Base-by-base conservation (phyloP, 2,113 vertebrate species). In the Sigmodon hispidus region DNA sequence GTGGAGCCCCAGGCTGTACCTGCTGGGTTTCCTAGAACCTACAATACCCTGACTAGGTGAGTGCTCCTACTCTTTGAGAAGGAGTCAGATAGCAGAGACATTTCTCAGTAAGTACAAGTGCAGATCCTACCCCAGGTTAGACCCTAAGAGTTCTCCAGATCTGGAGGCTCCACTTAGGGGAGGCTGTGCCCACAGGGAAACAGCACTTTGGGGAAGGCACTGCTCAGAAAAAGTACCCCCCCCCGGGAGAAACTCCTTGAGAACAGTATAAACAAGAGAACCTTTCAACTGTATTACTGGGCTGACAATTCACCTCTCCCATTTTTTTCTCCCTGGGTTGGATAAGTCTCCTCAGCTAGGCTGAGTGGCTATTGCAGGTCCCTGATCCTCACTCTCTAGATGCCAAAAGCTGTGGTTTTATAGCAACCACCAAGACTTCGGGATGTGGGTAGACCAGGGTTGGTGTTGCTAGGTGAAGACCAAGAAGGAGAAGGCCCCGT, bases 1-100 rank as follows among this genome's bases (percentile, higher is more conserved):
- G 55, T 0, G 6, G 16, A 88, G 52, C 45, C 65, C 65, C 6
- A 0, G 0, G 0, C 8, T 0, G 22, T 6, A 50, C 63, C 67
- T 21, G 16, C 34, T 45, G 21, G 24, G 72, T 72, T 73, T 45
- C 59, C 1, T 9, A 3, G 4, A 40, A 12, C 40, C 57, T 57
- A n/a, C 29, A 36, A 48, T 61, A 59, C 73, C 63, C 34, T 48
- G 0, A 52, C n/a, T 11, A 24, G 9, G 26, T 1, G 7, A 19
- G 26, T 0, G 0, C 22, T 40, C 34, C 43, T 17, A 73, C 19
- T 57, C 34, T 45, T 34, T 75, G 0, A 43, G 76, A 59, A 22
- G 36, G 22, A 50, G 21, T 73, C 67, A 24, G 16, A 1, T 1
- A 10, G 40, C 19, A 57, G 36, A 59, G 59, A 89, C 45, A 43